Evolutionary conservation across 2,113 vertebrate genomes (phyloP).

Genomic region (Nicator chloris): DNA sequence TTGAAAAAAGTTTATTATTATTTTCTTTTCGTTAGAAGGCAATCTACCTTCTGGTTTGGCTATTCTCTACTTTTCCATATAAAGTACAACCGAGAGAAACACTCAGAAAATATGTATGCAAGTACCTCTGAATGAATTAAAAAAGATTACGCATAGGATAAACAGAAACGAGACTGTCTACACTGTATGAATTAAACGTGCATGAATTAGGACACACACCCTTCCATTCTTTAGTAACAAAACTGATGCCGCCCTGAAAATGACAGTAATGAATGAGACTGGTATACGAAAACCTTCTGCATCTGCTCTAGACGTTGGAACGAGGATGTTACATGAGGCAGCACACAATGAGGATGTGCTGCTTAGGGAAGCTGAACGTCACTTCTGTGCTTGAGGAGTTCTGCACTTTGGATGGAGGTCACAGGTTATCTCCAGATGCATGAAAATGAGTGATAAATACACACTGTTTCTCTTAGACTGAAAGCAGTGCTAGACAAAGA

Average conservation of each 20-base stretch:
- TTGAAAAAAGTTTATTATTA: neutral
- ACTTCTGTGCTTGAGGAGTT: neutral
- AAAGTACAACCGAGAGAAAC: neutral
- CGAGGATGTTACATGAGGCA: neutral
- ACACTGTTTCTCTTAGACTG: neutral
- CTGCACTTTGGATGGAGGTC: neutral
- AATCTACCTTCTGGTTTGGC: neutral
- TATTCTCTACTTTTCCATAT: neutral
- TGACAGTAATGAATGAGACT: neutral
- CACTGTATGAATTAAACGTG: neutral
- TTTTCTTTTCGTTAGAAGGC: neutral
- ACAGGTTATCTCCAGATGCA: neutral
- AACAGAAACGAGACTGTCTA: neutral
- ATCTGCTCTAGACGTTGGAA: neutral
- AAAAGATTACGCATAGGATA: neutral
- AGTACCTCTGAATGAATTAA: neutral
- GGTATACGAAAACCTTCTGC: neutral
- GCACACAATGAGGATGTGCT: neutral
- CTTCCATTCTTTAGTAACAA: neutral
- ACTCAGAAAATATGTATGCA: neutral
- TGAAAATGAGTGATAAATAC: neutral
- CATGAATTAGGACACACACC: neutral
- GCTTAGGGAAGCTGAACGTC: neutral
- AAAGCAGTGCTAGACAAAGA: neutral
- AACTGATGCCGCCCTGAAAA: neutral